Base-by-base conservation (phyloP, 1,140 invertebrate genomes). In the Eubasilissa regina region DNA sequence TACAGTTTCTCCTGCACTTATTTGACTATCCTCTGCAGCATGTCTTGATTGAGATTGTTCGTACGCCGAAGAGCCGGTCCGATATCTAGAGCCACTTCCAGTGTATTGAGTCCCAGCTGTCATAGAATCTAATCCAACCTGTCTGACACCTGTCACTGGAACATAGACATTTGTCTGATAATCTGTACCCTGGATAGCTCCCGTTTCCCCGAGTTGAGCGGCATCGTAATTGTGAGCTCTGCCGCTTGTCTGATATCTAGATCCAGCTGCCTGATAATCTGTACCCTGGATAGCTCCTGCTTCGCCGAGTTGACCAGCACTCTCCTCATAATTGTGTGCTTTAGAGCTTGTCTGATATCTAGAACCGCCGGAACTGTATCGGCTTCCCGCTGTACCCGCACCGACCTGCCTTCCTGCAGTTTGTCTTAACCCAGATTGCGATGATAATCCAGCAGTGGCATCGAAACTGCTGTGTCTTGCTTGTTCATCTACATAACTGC, bases 111-210 rank as follows among this genome's bases (percentile, higher is more conserved):
- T 64, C 11, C 35, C 60, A 0, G 45, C 55, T 8, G 45, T 44
- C 8, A 12, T 10, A 17, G 77, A 47, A 43, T 78, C 68, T n/a
- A 19, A 15, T 10, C 44, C 68, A 3, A 73, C 66, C 13, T 78
- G 60, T 43, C 76, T 70, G 7, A 78, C 64, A 56, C 62, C 76
- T 9, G 77, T 53, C 12, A 73, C 56, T n/a, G 77, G 77, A 21
- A 73, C 53, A n/a, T 78, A 60, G 35, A 21, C 10, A 17, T 12
- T 9, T 47, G 13, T 35, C 13, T 64, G 60, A n/a, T 64, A 21
- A 44, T 74, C 25, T 1, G 53, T 11, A 35, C 43, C 70, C n/a
- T n/a, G n/a, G 8, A 74, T 74, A 0, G 13, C 35, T 17, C 60
- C 75, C 15, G 75, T 77, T 53, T 77, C 75, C n/a, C 75, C 75